Evolutionary conservation across 2,888 invertebrate genomes (phyloP), one percentile per base, ranked within the genome.

Genomic region (Apotomis capreana): DNA sequence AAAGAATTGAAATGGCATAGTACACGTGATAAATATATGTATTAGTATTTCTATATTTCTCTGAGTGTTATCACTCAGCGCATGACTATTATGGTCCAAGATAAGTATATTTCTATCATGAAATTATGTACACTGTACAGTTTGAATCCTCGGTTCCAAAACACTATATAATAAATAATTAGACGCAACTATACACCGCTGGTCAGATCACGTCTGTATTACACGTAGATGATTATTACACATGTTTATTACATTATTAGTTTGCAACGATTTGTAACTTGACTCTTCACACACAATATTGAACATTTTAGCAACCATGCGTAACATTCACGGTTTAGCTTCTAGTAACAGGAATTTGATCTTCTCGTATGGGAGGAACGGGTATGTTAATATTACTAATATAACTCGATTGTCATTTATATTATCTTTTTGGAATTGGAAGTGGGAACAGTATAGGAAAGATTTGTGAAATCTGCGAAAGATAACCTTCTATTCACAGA

Each of bases 251-350:
- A 8, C 37, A 63, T 52, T 37, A 63, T 40, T 44, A 64, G 36
- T 57, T 57, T 12, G 44, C 44, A 54, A 54, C 54, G 13, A 52
- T 40, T 49, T 64, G 64, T 65, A 65, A 55, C 64, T 55, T n/a
- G 46, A 64, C 64, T 55, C 54, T 9, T 4, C 15, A 64, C 15
- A 26, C 3, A 40, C 54, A 15, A 65, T 65, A 57, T 65, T 46
- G 65, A 65, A 65, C 57, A 46, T 65, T 46, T n/a, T 36, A 65
- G 55, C 54, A 52, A 15, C 40, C 64, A 46, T 64, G 64, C 55
- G 64, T 64, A 15, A 64, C 64, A 40, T 15, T 40, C 37, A 57
- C 36, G 52, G 40, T 54, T 40, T 13, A 5, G 40, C 6, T 46
- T 64, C 15, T 61, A 36, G 9, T 37, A 12, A 5, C 0, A 15